Evolutionary conservation across 2,888 invertebrate species (phyloP), one percentile per base, ranked within the genome.

Genomic region (Chrysomela aeneicollis): DNA sequence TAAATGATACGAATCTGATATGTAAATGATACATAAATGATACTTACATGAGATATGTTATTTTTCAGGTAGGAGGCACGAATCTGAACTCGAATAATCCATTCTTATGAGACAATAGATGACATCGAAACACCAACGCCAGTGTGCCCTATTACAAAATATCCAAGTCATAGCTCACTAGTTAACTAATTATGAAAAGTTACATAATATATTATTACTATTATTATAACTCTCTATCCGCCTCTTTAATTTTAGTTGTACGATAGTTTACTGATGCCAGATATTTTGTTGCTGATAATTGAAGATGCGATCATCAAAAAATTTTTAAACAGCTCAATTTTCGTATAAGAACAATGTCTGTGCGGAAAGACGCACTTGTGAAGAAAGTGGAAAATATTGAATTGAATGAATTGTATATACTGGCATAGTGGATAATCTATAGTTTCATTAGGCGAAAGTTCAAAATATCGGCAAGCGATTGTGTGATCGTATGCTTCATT

Each of bases 81-180:
- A 76, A 77, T 54, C 77, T 83, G 73, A 85, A 84, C 79, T 85
- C 86, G 65, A 87, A 85, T 80, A 87, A 87, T 77, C 87, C 87
- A 49, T 87, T 87, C 80, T 86, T 87, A 85, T 87, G 86, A 86
- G 75, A 66, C 37, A 60, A 26, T 42, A 17, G 47, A 37, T 42
- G 35, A 37, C 54, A 53, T 19, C 37, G 21, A 55, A 49, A 61
- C 42, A 55, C 63, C 60, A 62, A 57, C 42, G 68, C 68, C 66
- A 64, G 68, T 64, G 70, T 70, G 68, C 67, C 67, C 67, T 69
- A 69, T 59, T 57, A 64, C 60, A 63, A 26, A 26, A 66, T 68
- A 59, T 57, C 54, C 58, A 68, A 64, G 58, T 63, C 47, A 65
- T 66, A 68, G 70, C 70, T 64, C 66, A 64, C 35, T 15, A 42